A percentile compares a stretch with the other conserved stretches of the same genome.
Evolutionary conservation across 2,113 vertebrate species (phyloP).

Genomic region (Epinephelus moara): DNA sequence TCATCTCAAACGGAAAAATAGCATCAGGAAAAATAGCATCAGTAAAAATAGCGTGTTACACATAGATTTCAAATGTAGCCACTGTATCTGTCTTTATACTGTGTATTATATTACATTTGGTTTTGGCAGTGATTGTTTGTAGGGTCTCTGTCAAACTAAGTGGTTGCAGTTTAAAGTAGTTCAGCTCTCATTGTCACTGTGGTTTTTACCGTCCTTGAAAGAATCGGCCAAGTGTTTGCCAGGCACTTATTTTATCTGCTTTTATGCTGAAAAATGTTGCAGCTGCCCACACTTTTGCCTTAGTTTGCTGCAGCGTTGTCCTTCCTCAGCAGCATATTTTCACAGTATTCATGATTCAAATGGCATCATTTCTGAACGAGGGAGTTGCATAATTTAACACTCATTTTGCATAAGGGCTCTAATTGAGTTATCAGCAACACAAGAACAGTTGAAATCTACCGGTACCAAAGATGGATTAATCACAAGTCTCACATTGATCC

Average conservation of each 20-base stretch:
- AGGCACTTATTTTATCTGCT: conserved; percentile 34
- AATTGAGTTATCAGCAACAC: conserved; percentile 48
- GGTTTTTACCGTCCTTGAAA: conserved; percentile 28
- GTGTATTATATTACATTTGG: neutral
- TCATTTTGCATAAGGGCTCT: conserved; percentile 48
- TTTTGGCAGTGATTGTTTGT: conserved; percentile 5
- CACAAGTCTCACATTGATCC: neutral
- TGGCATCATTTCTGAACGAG: conserved; percentile 39
- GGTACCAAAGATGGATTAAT: conserved; percentile 3
- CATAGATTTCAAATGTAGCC: conserved; percentile 19
- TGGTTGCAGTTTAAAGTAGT: neutral
- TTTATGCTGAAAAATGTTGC: conserved; percentile 33
- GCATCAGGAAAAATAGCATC: conserved; percentile 31
- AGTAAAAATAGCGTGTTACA: conserved; percentile 37
- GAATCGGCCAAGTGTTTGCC: conserved; percentile 17
- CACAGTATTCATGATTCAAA: conserved; percentile 39
- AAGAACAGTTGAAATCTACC: neutral
- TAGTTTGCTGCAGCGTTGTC: conserved; percentile 18
- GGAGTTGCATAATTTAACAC: conserved; percentile 56
- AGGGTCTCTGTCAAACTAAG: conserved; percentile 13
- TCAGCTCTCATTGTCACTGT: neutral
- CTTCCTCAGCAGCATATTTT: conserved; percentile 47
- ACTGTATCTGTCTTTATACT: neutral
- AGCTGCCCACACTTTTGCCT: conserved; percentile 23
- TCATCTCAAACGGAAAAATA: conserved; percentile 29